Base-by-base conservation (phyloP, 2,888 invertebrate genomes). In the Eupithecia exiguata region DNA sequence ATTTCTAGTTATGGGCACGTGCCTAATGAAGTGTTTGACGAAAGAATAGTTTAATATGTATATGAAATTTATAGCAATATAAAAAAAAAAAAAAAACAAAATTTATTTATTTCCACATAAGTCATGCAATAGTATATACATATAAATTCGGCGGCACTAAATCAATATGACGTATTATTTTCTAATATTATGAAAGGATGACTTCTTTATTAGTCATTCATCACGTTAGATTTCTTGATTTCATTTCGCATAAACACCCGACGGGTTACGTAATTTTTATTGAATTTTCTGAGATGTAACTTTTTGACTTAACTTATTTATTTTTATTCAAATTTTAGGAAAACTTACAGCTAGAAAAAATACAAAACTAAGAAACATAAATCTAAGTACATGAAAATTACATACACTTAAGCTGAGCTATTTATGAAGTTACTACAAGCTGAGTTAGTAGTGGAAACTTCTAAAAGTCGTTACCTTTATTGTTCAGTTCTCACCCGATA, bases 1-100 rank as follows among this genome's bases (percentile, higher is more conserved):
- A 78, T 77, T 67, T 74, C 73, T 69, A 76, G 69, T 75, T n/a
- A 66, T 75, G 66, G 76, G 79, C 80, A 77, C 80, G 80, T 76
- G 80, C 77, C 77, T 79, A 79, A 80, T 79, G 77, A 80, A 75
- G 74, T 75, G 75, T 77, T 74, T 75, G 72, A 80, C 69, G 71
- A 74, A 75, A 75, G 68, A 77, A 72, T 71, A 70, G 72, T 70
- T 65, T 69, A 69, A 74, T 72, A 30, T 3, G 30, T 30, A 75
- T 67, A 25, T 46, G 67, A 49, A 62, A 43, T n/a, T 18, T 53
- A 30, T 65, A 62, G 69, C 70, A 69, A 65, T 72, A n/a, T n/a
- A n/a, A n/a, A n/a, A n/a, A n/a, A n/a, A n/a, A n/a, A n/a, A n/a
- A n/a, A n/a, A n/a, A n/a, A n/a, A n/a, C n/a, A n/a, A n/a, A n/a